Base-by-base conservation (phyloP, 92 coral and sea anemone genomes). In the Virgularia gustaviana region DNA sequence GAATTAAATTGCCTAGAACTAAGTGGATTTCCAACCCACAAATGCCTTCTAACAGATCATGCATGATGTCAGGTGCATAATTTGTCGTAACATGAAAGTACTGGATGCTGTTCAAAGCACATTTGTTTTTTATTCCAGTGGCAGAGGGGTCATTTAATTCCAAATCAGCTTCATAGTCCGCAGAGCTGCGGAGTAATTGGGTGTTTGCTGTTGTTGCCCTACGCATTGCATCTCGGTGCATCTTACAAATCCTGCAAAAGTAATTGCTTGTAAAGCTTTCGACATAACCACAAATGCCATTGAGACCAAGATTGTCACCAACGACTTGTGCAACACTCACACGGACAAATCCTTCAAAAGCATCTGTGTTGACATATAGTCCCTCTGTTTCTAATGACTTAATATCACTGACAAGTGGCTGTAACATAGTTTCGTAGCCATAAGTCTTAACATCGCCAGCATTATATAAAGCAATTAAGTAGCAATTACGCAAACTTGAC, bases 371-470 rank as follows among this genome's bases (percentile, higher is more conserved):
- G 15, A 39, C 45, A 39, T 39, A 15, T 15, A 39, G 15, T 7
- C 45, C 45, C 15, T 15, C 15, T 7, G 45, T 39, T 15, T 39
- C 45, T 39, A 39, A 15, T 15, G 8, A 8, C 8, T 39, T 39
- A 15, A 39, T 15, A 39, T 39, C 45, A 39, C 15, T 15, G 15
- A 39, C 45, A 39, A 39, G 45, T 7, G 45, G 45, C 45, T 15
- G 8, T 15, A 39, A 7, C 8, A 15, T 47, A 25, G 55, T 47
- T 15, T 47, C 55, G 22, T 47, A 47, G 22, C 55, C 55, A 47
- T 47, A 47, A 5, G 55, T 47, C 22, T 47, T 47, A 2, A 65
- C 72, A 65, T 65, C 72, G 6, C 72, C 72, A 13, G 72, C 55
- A 43, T 65, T 65, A 24, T 22, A 65, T 8, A 65, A 32, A 0